These are phyloP conservation scores for Chloroceryle aenea DNA, from an alignment of 2,113 vertebrate species.

Conservation along the genomic window DNA sequence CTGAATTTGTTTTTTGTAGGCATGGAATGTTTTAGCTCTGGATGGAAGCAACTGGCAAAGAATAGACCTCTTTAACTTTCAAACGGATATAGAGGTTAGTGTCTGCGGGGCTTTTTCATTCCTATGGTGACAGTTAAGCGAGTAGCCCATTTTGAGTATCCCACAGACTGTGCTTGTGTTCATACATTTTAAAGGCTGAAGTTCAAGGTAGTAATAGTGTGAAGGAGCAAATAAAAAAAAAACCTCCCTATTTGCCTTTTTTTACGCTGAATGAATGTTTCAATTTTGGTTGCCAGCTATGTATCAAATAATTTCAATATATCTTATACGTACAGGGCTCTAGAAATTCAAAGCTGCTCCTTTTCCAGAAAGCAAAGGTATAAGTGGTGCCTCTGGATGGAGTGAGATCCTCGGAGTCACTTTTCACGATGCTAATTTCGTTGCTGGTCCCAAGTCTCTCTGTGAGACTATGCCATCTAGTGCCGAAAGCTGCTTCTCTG, in stretches of 20 bases:
- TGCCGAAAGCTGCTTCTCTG: neutral
- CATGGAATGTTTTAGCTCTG: slow-evolving; percentile 94
- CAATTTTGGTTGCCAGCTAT: neutral
- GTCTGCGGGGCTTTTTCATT: neutral
- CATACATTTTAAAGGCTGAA: neutral
- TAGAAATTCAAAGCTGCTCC: neutral
- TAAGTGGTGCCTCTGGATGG: neutral
- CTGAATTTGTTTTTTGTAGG: slow-evolving; percentile 73
- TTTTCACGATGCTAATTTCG: fast-evolving
- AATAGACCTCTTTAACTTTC: slow-evolving; percentile 96
- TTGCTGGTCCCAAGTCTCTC: neutral
- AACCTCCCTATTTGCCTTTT: neutral
- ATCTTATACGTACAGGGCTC: neutral
- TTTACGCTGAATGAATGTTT: neutral
- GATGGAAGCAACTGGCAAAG: slow-evolving; percentile 98
- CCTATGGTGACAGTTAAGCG: neutral
- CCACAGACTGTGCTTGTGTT: neutral
- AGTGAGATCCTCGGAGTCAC: neutral
- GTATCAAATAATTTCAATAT: neutral
- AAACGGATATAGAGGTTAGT: slow-evolving; percentile 95
- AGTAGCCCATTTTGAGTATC: neutral
- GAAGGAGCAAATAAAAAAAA: neutral
- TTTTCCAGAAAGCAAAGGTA: neutral
- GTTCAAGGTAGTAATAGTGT: neutral
- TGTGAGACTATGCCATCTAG: slow-evolving; percentile 24